Evolutionary conservation across 2,888 invertebrate species (phyloP).

Genomic region (Pammene aurita): DNA sequence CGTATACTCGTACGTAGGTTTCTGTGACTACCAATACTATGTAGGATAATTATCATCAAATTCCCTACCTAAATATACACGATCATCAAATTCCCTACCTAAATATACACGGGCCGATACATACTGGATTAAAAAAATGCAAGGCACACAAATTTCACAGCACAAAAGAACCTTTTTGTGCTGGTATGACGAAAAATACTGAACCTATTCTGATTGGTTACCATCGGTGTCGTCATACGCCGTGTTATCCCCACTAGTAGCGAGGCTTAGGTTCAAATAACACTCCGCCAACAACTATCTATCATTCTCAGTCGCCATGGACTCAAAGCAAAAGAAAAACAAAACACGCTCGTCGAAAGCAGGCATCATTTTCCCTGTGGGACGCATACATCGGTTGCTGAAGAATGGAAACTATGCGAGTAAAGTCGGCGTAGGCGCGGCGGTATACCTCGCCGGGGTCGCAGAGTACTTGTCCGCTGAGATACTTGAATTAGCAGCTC

Average conservation of each 20-base stretch:
- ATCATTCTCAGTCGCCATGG: slow-evolving; percentile 14
- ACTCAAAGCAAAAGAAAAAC: slow-evolving; percentile 27
- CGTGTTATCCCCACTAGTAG: slow-evolving; percentile 10
- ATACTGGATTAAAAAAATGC: no score
- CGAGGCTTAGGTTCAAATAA: neutral
- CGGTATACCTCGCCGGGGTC: slow-evolving; percentile 19
- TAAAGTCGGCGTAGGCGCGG: slow-evolving; percentile 22
- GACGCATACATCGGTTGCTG: slow-evolving; percentile 29
- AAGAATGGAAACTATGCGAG: slow-evolving; percentile 31
- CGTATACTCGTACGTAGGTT: no score
- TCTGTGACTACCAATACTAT: no score
- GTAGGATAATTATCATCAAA: no score
- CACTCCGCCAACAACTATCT: neutral
- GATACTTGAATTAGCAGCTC: slow-evolving; percentile 27
- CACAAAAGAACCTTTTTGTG: no score
- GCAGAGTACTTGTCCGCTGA: slow-evolving; percentile 29
- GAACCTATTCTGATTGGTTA: neutral
- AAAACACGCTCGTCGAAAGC: slow-evolving; percentile 33
- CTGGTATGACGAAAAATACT: neutral
- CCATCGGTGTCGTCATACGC: neutral
- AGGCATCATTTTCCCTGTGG: slow-evolving; percentile 30
- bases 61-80: no score
- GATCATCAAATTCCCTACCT: no score
- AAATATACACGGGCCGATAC: no score
- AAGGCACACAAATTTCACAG: no score